Evolutionary conservation across 92 coral and sea anemone species (phyloP).

Genomic region (Siderastrea siderea): DNA sequence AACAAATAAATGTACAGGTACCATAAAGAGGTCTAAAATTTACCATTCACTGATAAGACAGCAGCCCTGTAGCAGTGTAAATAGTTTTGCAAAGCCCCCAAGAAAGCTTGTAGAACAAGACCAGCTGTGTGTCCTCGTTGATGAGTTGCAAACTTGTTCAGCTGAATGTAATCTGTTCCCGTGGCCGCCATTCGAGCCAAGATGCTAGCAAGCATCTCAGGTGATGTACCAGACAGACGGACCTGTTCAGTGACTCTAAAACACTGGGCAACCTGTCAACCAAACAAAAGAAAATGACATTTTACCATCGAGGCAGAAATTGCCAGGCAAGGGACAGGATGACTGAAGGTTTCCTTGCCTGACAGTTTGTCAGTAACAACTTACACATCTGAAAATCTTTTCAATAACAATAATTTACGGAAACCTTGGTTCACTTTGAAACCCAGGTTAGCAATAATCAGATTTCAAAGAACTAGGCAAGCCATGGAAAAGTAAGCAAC

Average conservation of each 20-base stretch:
- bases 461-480: too few species aligned
- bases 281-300: not conserved
- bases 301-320: not conserved
- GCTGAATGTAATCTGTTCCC: conserved; percentile 89
- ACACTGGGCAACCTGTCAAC: conserved; percentile 70
- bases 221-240: conserved; percentile 90
- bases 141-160: conserved; percentile 84
- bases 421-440: too few species aligned
- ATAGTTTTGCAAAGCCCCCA: conserved; percentile 81
- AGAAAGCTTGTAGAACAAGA: conserved; percentile 85
- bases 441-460: too few species aligned
- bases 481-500: too few species aligned
- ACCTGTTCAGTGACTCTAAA: conserved; percentile 74
- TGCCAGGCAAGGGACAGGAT: not conserved
- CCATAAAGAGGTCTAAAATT: not conserved
- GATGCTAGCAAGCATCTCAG: conserved; percentile 74
- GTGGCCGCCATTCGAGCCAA: conserved; percentile 78
- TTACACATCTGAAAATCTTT: too few species aligned
- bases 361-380: too few species aligned
- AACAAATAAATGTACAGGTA: too few species aligned
- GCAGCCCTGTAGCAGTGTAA: conserved; percentile 93
- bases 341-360: too few species aligned
- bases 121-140: conserved; percentile 82
- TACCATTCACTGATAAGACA: conserved; percentile 85
- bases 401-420: too few species aligned